A percentile compares a stretch with the other conserved stretches of the same genome.
These are phyloP conservation scores for Callionymus lyra DNA, from an alignment of 2,113 vertebrate species.

Conservation along the genomic window DNA sequence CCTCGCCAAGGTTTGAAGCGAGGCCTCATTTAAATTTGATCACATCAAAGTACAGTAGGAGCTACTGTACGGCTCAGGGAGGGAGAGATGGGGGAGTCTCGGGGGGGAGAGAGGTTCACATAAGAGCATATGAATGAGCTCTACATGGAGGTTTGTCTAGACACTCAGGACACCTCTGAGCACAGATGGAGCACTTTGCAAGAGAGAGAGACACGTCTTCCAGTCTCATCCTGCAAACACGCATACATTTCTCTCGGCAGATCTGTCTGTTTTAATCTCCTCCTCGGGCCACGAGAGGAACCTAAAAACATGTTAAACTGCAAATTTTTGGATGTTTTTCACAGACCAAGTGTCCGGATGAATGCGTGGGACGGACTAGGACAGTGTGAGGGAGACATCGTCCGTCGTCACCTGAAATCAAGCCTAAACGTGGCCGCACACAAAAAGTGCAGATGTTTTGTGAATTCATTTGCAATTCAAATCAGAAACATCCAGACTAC, in stretches of 20 bases:
- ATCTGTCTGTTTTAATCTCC: conserved; percentile 20
- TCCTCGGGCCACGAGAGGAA: conserved; percentile 4
- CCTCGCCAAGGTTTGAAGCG: conserved; percentile 14
- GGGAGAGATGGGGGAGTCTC: conserved; percentile 2
- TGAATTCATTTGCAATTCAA: no score
- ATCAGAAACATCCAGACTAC: no score
- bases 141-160: conserved; percentile 34
- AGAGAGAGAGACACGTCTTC: conserved; percentile 17
- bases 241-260: conserved; percentile 6
- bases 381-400: no score
- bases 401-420: no score
- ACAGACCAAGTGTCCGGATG: no score
- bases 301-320: no score
- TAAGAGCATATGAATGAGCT: conserved; percentile 19
- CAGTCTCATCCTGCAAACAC: conserved; percentile 7
- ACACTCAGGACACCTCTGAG: conserved; percentile 33
- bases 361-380: no score
- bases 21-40: conserved; percentile 41
- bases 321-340: no score
- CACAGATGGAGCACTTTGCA: conserved; percentile 44
- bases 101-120: conserved; percentile 12
- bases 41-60: conserved; percentile 38
- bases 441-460: no score
- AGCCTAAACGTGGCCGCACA: no score
- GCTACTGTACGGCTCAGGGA: conserved; percentile 19